These are phyloP conservation scores for Microtus pennsylvanicus DNA, from an alignment of 2,113 vertebrate genomes.

Conservation along the genomic window DNA sequence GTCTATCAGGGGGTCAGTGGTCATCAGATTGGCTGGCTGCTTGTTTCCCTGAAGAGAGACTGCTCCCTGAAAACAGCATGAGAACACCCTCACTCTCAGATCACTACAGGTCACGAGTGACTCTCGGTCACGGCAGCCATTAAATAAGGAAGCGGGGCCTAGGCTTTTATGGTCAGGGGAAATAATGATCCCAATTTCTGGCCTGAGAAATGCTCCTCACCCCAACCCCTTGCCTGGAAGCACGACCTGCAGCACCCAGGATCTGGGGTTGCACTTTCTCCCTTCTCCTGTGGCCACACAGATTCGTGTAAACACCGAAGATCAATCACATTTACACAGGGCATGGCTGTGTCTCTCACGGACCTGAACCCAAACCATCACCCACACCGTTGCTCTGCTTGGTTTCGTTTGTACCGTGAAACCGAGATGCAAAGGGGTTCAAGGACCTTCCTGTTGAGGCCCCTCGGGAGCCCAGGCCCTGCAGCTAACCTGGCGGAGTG, in stretches of 20 bases:
- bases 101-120: not conserved
- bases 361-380: fast-evolving
- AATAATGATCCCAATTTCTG: not conserved
- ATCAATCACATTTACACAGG: not conserved
- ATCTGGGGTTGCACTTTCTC: fast-evolving
- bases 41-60: fast-evolving
- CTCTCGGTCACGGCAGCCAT: not conserved
- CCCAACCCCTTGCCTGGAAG: not conserved
- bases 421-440: not conserved
- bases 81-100: not conserved
- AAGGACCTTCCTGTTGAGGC: not conserved
- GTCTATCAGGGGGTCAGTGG: no score
- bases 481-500: fast-evolving
- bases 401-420: fast-evolving
- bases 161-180: not conserved
- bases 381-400: no score
- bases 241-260: no score
- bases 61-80: not conserved
- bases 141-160: not conserved
- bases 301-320: fast-evolving
- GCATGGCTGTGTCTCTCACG: no score
- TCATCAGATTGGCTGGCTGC: not conserved
- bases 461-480: not conserved
- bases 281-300: not conserved
- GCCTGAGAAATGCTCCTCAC: not conserved